These are phyloP conservation scores for Labeo calbasu DNA, from an alignment of 2,797 vertebrate species.

Conservation along the genomic window DNA sequence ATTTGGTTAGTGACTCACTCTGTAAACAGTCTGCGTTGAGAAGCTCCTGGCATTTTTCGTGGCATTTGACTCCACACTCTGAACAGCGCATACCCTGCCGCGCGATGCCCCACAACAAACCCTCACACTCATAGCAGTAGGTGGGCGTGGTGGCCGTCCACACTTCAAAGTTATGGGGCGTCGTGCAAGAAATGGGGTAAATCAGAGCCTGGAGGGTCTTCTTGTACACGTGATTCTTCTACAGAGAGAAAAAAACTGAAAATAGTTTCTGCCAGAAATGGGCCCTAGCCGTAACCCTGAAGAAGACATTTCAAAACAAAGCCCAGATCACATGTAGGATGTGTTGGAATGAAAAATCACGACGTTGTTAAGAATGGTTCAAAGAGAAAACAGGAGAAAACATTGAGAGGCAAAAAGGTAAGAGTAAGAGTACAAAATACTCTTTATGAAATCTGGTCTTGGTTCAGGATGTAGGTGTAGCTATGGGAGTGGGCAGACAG, in stretches of 20 bases:
- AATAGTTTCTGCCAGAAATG: neutral
- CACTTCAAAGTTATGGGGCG: conserved; percentile 94
- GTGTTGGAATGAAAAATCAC: neutral
- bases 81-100: conserved; percentile 96
- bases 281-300: neutral
- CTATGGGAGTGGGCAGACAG: conserved; percentile 23
- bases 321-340: neutral
- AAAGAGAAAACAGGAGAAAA: neutral
- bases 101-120: conserved; percentile 95
- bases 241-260: neutral
- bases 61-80: conserved; percentile 97
- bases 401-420: neutral
- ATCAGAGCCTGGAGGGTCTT: conserved; percentile 96
- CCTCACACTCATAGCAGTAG: conserved; percentile 98
- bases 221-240: conserved; percentile 95
- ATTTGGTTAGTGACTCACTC: conserved; percentile 69
- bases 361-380: neutral
- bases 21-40: conserved; percentile 97
- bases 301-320: conserved; percentile 14
- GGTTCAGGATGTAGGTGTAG: neutral
- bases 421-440: neutral
- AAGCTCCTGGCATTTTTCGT: conserved; percentile 97
- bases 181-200: conserved; percentile 98
- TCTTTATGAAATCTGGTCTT: neutral
- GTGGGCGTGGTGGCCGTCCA: conserved; percentile 97